These are phyloP conservation scores for Geotrypetes seraphini DNA, from an alignment of 2,797 vertebrate genomes.

Conservation along the genomic window DNA sequence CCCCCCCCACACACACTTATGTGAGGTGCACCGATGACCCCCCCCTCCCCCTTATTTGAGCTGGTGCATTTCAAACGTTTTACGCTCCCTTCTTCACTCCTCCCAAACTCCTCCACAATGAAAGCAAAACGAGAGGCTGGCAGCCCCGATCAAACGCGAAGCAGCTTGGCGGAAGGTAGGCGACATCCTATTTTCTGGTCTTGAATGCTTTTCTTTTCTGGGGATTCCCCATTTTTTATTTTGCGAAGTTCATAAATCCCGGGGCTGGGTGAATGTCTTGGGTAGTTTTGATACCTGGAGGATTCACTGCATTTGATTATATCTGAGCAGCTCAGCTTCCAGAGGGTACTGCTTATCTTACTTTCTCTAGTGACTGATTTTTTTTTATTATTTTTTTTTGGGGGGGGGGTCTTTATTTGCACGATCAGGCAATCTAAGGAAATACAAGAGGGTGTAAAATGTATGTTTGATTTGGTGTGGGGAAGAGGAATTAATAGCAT, in stretches of 20 bases:
- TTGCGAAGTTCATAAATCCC: slow-evolving; percentile 55
- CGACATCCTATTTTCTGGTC: slow-evolving; percentile 18
- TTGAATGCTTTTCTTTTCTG: not conserved
- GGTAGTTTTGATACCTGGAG: too few relatives aligned
- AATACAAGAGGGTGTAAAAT: too few relatives aligned
- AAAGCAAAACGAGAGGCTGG: slow-evolving; percentile 40
- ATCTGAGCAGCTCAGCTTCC: too few relatives aligned
- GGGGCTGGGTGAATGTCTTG: slow-evolving; percentile 39
- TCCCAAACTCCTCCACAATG: slow-evolving; percentile 62
- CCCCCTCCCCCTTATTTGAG: too few relatives aligned
- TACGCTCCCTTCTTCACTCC: slow-evolving; percentile 44
- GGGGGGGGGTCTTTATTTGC: too few relatives aligned
- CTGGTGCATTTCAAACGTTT: too few relatives aligned
- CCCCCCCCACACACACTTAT: slow-evolving; percentile 58
- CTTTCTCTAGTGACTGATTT: slow-evolving; percentile 37
- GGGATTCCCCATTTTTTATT: slow-evolving; percentile 28
- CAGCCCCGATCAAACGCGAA: slow-evolving; percentile 47
- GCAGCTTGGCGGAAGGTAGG: slow-evolving; percentile 63
- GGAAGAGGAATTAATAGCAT: too few relatives aligned
- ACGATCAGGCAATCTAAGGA: too few relatives aligned
- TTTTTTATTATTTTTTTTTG: too few relatives aligned
- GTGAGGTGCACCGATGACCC: slow-evolving; percentile 51
- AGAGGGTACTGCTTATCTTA: too few relatives aligned
- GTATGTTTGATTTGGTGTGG: too few relatives aligned
- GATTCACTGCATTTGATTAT: too few relatives aligned